Base-by-base conservation (phyloP, 2,888 invertebrate species). In the Elysia crispata region DNA sequence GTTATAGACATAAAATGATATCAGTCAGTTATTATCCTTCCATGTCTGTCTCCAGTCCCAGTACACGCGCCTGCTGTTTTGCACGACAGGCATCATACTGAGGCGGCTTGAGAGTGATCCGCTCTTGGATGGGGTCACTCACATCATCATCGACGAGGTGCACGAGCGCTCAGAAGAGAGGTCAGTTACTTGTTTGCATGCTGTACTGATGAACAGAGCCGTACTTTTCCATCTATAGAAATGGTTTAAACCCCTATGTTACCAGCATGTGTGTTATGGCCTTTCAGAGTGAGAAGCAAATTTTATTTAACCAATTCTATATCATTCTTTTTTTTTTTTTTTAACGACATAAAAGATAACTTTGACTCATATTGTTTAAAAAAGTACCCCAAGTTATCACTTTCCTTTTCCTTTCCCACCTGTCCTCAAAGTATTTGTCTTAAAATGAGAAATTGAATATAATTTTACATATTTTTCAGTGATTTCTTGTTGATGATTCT, bases 21-120 rank as follows among this genome's bases (percentile, higher is more conserved):
- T 41, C 41, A 41, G 41, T 41, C 3, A 11, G 41, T 41, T 3
- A 41, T 41, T 41, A n/a, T 41, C 41, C 11, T 41, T 41, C 41
- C 11, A 11, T 11, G 41, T 41, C 41, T 41, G 41, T 41, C 79
- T 84, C 23, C 85, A 90, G 90, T 89, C 89, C 3, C 73, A 85
- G 18, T 72, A 84, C 76, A 90, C 90, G n/a, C 80, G 90, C 8
- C 82, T 98, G 85, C 92, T 95, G 84, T 97, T 95, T 91, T 97
- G 97, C 91, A 98, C 98, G 0, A 97, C 97, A 0, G 98, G 97
- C 8, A 95, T 98, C 77, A 93, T 98, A 28, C 91, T 98, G 50
- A 95, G 96, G 88, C 94, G 95, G 82, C 93, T 98, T 92, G 96
- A 96, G 92, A 90, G 92, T 0, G 95, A 97, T 93, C 96, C 96